Evolutionary conservation across 2,113 vertebrate genomes (phyloP), one percentile per base, ranked within the genome.

Genomic region (Oreotrochilus melanogaster): DNA sequence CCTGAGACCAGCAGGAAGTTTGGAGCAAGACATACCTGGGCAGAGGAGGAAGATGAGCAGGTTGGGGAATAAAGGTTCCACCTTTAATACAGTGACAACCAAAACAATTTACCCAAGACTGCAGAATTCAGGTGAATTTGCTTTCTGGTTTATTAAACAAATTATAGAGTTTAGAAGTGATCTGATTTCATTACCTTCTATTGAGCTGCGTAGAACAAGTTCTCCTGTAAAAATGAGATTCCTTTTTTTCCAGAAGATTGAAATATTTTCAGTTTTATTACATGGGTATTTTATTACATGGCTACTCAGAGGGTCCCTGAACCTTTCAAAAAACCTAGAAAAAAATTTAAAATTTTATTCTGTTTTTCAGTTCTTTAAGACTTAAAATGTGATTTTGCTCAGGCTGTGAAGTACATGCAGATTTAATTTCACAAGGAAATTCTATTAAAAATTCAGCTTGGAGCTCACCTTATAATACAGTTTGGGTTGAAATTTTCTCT

Each of bases 181-280:
- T 58, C 50, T 86, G 50, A 72, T 78, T 86, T 79, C 35, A 54
- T 81, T 67, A 42, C 60, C 11, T 51, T 37, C 69, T 81, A 93
- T 76, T 93, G 71, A 79, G 71, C 69, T 94, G 53, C 79, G 51
- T 78, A 86, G 82, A 87, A 65, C 54, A 64, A 69, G 45, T 86
- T 95, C 67, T 43, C 6, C 30, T 86, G 19, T 50, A 92, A 89
- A 76, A 95, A 93, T 13, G 9, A 90, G 73, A 58, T 28, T 21
- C 58, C 61, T 76, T 92, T 91, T 91, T 95, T 50, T 47, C 69
- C 78, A 72, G 35, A 93, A 88, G 11, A 58, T 4, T 76, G 43
- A 86, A 96, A 72, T 58, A 35, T 50, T 95, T 89, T 64, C 21
- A 30, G 33, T n/a, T 47, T 92, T 89, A 64, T 94, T 88, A 86